Base-by-base conservation (phyloP, 92 coral and sea anemone genomes). In the Umimayanthus chanpuru region DNA sequence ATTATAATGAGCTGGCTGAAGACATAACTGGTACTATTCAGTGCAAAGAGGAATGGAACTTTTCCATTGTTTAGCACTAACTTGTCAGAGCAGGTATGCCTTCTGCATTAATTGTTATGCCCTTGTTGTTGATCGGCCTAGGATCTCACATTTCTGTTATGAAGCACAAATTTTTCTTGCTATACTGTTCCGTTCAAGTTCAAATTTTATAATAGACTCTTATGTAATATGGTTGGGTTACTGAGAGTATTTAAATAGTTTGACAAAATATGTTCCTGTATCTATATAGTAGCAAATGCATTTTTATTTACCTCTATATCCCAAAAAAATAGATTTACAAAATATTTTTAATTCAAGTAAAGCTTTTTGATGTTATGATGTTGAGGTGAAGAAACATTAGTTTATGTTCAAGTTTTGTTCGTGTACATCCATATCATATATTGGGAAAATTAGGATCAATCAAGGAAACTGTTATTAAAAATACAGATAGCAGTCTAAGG, bases 1-100 rank as follows among this genome's bases (percentile, higher is more conserved):
- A 29, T 30, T 56, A 80, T 44, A 53, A 80, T 80, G 85, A 80
- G 41, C 85, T 80, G 1, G 61, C 85, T 80, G 71, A 80, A 55
- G 41, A 80, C n/a, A 6, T 80, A 56, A 80, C 72, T 25, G 61
- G 61, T 80, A 56, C 30, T 28, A 15, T 80, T 28, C 61, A 55
- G 2, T 32, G 36, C 36, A 32, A 32, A 32, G 0, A 32, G 36
- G 0, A 0, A 32, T 32, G 36, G 36, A n/a, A 14, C 61, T 80
- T 56, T 55, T 80, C 85, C 8, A 80, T 78, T n/a, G 82, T 29
- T 78, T 78, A 78, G 25, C 53, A 78, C 32, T 66, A 66, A 66
- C 18, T 18, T 66, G 18, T 21, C 72, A 66, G 18, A 66, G 72
- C 18, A 66, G 72, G 18, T 28, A 21, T 66, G 18, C 72, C 2